A percentile compares a stretch with the other conserved stretches of the same genome.
Conservation (phyloP, 2,888 invertebrate species). For the Prosopocoilus inquinatus region DNA sequence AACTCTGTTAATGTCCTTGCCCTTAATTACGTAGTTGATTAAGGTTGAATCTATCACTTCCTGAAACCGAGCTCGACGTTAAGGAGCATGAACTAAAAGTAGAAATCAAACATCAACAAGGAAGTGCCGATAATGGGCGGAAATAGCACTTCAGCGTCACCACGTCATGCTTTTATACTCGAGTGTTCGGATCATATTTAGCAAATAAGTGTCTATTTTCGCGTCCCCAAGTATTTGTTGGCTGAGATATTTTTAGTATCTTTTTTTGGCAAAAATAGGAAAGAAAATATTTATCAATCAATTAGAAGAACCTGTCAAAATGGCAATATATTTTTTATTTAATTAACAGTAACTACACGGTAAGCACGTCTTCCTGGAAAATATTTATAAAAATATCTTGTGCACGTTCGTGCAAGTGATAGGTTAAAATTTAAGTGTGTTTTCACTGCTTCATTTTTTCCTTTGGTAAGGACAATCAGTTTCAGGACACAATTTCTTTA, state of each 20-base stretch:
- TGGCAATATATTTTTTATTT: background rate
- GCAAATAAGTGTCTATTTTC: background rate
- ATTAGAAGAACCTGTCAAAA: background rate
- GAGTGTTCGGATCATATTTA: conserved; percentile 9
- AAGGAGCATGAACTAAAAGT: background rate
- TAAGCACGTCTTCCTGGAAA: no score
- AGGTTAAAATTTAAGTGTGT: no score
- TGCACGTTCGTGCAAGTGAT: no score
- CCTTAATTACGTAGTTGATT: no score
- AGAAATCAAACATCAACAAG: conserved; percentile 16
- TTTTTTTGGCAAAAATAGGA: background rate
- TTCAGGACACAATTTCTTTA: no score
- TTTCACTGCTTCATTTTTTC: no score
- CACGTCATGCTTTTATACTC: conserved; percentile 11
- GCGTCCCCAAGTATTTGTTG: no score
- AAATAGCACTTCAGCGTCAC: conserved; percentile 26
- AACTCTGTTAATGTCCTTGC: no score
- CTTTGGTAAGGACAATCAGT: no score
- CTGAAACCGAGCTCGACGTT: background rate
- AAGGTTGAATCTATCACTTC: no score
- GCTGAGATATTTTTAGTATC: no score
- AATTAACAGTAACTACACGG: background rate
- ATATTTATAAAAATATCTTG: no score
- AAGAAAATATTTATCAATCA: background rate
- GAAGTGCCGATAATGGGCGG: conserved; percentile 31